These are phyloP conservation scores for Myotis daubentonii DNA, from an alignment of 2,797 vertebrate genomes.

Conservation along the genomic window DNA sequence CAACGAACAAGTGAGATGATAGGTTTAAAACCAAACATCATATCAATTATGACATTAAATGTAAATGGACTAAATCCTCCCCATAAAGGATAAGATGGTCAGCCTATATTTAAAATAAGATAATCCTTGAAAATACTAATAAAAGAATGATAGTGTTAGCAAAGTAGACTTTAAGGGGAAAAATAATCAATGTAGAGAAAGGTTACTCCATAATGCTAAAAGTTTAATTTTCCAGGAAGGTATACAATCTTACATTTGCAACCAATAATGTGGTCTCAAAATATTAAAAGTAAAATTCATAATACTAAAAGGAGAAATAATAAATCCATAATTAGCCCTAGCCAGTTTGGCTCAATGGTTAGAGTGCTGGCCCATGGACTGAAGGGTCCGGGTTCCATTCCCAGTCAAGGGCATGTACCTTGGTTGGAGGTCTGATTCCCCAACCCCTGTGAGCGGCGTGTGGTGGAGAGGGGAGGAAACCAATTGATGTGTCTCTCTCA, in stretches of 20 bases:
- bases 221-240: slow-evolving; percentile 25
- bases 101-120: neutral
- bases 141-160: neutral
- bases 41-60: slow-evolving; percentile 1
- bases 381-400: too few species aligned
- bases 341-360: too few species aligned
- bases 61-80: slow-evolving; percentile 31
- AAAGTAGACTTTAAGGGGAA: neutral
- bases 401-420: too few species aligned
- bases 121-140: slow-evolving; percentile 18
- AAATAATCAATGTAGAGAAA: neutral
- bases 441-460: too few species aligned
- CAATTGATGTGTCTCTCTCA: too few species aligned
- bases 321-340: neutral
- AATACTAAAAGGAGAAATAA: slow-evolving; percentile 30
- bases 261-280: slow-evolving; percentile 5
- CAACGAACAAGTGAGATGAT: neutral
- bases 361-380: too few species aligned
- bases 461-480: too few species aligned
- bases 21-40: slow-evolving; percentile 6
- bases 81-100: neutral
- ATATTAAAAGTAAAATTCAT: slow-evolving; percentile 32
- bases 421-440: too few species aligned
- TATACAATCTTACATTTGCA: neutral
- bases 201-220: neutral